A percentile compares a stretch with the other conserved stretches of the same genome.
phyloP scores from a whole-genome alignment of 2,797 vertebrate species.

The Pelochelys cantorii region DNA sequence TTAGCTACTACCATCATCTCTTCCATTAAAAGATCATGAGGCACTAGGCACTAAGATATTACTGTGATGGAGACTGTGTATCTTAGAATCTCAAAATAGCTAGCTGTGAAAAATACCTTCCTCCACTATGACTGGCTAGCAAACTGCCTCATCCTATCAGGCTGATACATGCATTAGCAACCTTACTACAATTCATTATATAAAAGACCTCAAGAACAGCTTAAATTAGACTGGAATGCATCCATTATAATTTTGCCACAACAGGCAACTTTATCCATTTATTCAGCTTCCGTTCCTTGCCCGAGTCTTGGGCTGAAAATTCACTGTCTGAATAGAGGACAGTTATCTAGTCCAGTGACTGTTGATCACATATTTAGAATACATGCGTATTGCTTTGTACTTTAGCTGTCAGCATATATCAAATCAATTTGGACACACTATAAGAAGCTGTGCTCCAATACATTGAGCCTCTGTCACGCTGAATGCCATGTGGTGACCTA shows the following conservation, averaged over 20 bases:
- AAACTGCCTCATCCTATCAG: background rate
- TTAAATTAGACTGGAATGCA: background rate
- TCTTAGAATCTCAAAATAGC: background rate
- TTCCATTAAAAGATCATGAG: background rate
- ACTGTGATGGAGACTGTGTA: background rate
- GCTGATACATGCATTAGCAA: background rate
- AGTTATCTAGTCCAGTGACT: background rate
- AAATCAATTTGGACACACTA: slow-evolving; percentile 11
- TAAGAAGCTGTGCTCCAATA: background rate
- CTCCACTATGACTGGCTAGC: background rate
- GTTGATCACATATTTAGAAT: background rate
- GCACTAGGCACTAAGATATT: background rate
- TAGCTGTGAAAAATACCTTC: background rate
- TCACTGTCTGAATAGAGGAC: background rate
- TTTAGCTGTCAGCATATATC: slow-evolving; percentile 34
- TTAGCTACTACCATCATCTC: background rate
- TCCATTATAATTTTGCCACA: background rate
- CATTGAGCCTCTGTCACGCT: background rate
- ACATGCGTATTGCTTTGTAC: slow-evolving; percentile 28
- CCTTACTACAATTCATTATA: background rate
- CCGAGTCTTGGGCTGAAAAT: background rate
- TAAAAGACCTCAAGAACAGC: background rate
- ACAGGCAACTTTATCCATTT: background rate
- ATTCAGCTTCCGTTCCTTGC: background rate
- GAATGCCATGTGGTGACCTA: background rate